A percentile compares a stretch with the other conserved stretches of the same genome.
phyloP scores from a whole-genome alignment of 2,113 vertebrate genomes.

The Indri indri region DNA sequence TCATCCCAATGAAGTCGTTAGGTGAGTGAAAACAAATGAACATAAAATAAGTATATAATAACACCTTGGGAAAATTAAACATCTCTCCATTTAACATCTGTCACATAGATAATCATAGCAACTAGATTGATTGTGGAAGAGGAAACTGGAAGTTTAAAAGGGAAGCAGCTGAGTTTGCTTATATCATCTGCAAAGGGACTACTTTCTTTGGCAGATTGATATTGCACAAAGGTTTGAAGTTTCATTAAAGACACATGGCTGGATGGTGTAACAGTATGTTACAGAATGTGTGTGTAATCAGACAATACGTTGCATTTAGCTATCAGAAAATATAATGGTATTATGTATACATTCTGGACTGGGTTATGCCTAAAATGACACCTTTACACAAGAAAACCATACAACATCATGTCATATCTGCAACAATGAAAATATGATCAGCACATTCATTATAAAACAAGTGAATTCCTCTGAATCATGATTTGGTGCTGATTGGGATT shows the following conservation, averaged over 20 bases:
- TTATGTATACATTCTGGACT: background rate
- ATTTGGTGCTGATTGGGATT: background rate
- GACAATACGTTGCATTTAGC: background rate
- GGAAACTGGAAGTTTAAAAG: conserved; percentile 53
- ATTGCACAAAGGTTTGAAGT: conserved; percentile 58
- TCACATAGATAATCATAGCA: conserved; percentile 64
- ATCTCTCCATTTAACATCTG: conserved; percentile 77
- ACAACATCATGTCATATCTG: background rate
- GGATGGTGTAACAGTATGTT: background rate
- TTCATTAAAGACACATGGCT: conserved; percentile 32
- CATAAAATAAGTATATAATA: conserved; percentile 80
- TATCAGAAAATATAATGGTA: background rate
- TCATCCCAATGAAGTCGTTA: conserved; percentile 68
- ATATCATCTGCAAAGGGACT: conserved; percentile 69
- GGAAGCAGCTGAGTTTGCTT: conserved; percentile 75
- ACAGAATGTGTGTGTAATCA: background rate
- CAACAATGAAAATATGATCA: background rate
- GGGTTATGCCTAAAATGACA: background rate
- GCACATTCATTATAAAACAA: conserved; percentile 26
- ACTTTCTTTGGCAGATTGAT: conserved; percentile 73
- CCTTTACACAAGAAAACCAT: background rate
- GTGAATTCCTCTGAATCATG: background rate
- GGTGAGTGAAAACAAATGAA: conserved; percentile 75
- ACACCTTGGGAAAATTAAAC: conserved; percentile 78
- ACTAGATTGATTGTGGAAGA: conserved; percentile 69